Evolutionary conservation across 2,888 invertebrate genomes (phyloP), one percentile per base, ranked within the genome.

Genomic region (Glaucopsyche alexis): DNA sequence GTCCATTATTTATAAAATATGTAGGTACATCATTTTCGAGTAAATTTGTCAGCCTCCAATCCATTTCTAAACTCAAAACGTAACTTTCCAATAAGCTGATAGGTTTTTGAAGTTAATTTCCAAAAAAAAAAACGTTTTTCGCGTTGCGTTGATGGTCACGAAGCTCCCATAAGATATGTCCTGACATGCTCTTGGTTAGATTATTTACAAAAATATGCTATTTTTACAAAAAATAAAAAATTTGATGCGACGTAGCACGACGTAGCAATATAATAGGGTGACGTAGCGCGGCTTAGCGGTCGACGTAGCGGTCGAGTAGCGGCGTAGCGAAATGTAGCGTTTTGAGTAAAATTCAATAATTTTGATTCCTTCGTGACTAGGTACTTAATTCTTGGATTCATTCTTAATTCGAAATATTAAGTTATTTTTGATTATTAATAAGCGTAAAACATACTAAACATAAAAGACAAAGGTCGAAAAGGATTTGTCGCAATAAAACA

Each of bases 401-500:
- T 55, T 55, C 19, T 6, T 42, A 7, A 55, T 19, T 4, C 52
- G 19, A 55, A 55, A 19, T 16, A 55, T 19, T 55, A 29, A 2
- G 9, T 13, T 19, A 38, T 47, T 55, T 55, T 19, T 55, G 16
- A 50, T 55, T 55, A 55, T 55, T 19, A 19, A 29, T 16, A 55
- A 55, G 16, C 16, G 55, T 11, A 19, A 55, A 55, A 19, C 55
- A 19, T 55, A 55, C 47, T 47, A 29, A 38, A 60, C 13, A 60
- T 29, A 60, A 60, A 29, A 60, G 60, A 29, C 19, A 47, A 67
- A 67, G 67, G 67, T 47, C 11, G 8, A 19, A 67, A 11, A 45
- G 42, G 45, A 45, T 67, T 67, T 67, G 42, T 14, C 42, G 67
- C 45, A 67, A 67, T 67, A 45, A 16, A 42, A 47, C 7, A 19